Base-by-base conservation (phyloP, 2,888 invertebrate species). In the Tetragnatha montana region DNA sequence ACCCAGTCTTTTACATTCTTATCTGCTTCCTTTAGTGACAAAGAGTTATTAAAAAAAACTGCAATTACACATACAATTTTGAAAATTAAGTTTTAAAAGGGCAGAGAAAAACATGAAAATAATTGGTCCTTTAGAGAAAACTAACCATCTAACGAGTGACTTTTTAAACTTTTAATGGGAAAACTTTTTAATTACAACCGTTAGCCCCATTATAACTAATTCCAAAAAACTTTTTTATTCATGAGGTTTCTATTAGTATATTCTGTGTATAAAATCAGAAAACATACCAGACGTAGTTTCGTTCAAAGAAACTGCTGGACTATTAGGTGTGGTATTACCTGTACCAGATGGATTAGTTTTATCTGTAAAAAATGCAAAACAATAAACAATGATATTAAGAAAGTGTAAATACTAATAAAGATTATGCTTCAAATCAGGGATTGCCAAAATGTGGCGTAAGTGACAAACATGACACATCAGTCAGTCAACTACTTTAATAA, bases 261-360 rank as follows among this genome's bases (percentile, higher is more conserved):
- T 35, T 35, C 35, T 35, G 1, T 35, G 35, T 12, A 75, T 12
- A 17, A 47, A 35, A 75, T 47, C 19, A 6, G 12, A 50, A 22
- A 79, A 51, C 51, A 14, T 80, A 80, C 51, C 51, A 8, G 79
- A 50, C 71, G 35, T 74, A 22, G 75, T 19, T 17, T 78, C 85
- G 17, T 50, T 74, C 0, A 89, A 50, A 8, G 89, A 89, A 17
- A 89, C 85, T 14, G 89, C 85, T 19, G 89, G 81, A 60, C 85
- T 86, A 10, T 69, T 12, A n/a, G 84, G 71, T 8, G 85, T 81
- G 6, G 80, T 51, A n/a, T 75, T 10, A 47, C 14, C 51, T n/a
- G 35, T 8, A 21, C 82, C 87, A 76, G 81, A 17, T 35, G 22
- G 21, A 73, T 78, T 82, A 19, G 71, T 81, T 68, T 88, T 88